A percentile compares a stretch with the other conserved stretches of the same genome.
Conservation (phyloP, 2,113 vertebrate genomes). For the Ascaphus truei region DNA sequence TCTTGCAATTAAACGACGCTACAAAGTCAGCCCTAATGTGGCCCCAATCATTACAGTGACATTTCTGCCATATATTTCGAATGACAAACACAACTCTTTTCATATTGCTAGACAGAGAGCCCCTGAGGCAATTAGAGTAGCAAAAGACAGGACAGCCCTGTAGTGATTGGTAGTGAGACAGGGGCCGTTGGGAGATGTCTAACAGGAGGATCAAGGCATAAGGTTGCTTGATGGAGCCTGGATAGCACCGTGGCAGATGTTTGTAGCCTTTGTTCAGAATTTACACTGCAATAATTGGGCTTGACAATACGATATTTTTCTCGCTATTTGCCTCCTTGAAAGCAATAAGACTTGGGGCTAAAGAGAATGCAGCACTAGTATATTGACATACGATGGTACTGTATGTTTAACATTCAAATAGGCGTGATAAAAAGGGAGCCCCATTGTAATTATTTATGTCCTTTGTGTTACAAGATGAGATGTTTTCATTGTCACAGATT, state of each 20-base stretch:
- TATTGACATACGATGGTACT: neutral
- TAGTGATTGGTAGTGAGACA: conserved; percentile 35
- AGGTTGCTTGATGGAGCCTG: conserved; percentile 32
- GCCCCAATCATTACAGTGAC: conserved; percentile 7
- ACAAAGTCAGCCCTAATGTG: neutral
- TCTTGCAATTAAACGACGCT: neutral
- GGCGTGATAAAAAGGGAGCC: neutral
- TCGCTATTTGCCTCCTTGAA: conserved; percentile 7
- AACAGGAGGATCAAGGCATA: conserved; percentile 31
- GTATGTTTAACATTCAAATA: neutral
- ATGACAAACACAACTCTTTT: conserved; percentile 21
- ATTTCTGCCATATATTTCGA: conserved; percentile 13
- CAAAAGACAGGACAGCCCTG: conserved; percentile 22
- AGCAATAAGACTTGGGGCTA: neutral
- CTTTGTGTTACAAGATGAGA: neutral
- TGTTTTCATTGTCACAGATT: neutral
- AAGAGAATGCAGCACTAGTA: neutral
- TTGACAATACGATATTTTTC: conserved; percentile 23
- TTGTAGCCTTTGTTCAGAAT: conserved; percentile 28
- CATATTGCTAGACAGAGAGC: conserved; percentile 15
- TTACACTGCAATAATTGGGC: conserved; percentile 26
- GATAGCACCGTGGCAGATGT: conserved; percentile 27
- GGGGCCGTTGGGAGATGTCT: conserved; percentile 27
- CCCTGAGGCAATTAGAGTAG: conserved; percentile 29
- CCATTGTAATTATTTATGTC: neutral